Evolutionary conservation across 2,888 invertebrate genomes (phyloP), one percentile per base, ranked within the genome.

Genomic region (Ptychoptera contaminata): DNA sequence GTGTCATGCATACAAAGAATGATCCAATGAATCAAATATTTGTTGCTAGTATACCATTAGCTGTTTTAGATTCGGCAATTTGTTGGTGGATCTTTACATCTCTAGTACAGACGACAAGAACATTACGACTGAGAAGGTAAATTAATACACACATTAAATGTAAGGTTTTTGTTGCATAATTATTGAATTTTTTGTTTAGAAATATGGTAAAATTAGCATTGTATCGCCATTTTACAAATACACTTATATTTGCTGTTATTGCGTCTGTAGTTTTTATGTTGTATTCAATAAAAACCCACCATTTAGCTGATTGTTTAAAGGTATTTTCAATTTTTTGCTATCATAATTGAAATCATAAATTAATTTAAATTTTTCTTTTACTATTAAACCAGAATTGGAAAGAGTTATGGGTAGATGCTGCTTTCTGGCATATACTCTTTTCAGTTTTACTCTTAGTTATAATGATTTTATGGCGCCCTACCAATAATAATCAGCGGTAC

Each of bases 61-160:
- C 91, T 23, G 74, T 92, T 34, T 67, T 90, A 29, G 91, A 88
- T 66, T 74, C 80, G 58, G 76, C 84, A 59, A 86, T 94, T 58
- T 92, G 88, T 59, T 94, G 91, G 87, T 92, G 92, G 91, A 90
- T 91, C 54, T 85, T 86, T 59, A 81, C 82, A 2, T 82, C 82
- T 11, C 73, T 94, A 43, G 82, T 92, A 12, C 83, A 86, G 60
- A 94, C 94, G 1, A 92, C 87, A 54, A 70, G 93, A 52, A 91
- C 92, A 1, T 68, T 94, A 49, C 74, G 91, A 53, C 69, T 96
- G 47, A 70, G 93, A 55, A 74, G 79, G 79, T 78, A 49, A 35
- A 12, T 6, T 45, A 29, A 29, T 40, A 34, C 15, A 42, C 10
- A 16, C 2, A 16, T 37, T 14, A 40, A 31, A 31, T 6, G 10